A percentile compares a stretch with the other conserved stretches of the same genome.
phyloP scores from a whole-genome alignment of 2,888 invertebrate species.

The Malthinus seriepunctatus region DNA sequence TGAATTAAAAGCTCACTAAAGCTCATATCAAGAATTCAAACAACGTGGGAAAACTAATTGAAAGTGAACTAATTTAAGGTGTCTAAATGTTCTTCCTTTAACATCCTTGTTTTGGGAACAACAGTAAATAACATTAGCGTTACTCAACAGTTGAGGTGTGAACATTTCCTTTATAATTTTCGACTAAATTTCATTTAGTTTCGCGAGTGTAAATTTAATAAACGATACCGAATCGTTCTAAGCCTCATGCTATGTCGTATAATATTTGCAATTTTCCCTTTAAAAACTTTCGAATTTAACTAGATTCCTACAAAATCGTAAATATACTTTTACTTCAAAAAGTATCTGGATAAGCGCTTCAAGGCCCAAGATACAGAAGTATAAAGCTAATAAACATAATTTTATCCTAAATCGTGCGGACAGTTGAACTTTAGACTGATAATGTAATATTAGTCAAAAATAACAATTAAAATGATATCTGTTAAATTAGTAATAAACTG shows the following conservation, averaged over 20 bases:
- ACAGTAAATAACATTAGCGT: conserved; percentile 37
- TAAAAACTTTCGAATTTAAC: conserved; percentile 12
- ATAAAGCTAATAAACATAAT: conserved; percentile 15
- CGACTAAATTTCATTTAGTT: conserved; percentile 38
- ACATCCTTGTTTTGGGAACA: conserved; percentile 22
- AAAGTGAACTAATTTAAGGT: conserved; percentile 35
- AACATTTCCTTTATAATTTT: conserved; percentile 39
- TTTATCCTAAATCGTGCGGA: conserved; percentile 3
- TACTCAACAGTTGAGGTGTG: conserved; percentile 38
- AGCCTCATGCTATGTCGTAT: not conserved
- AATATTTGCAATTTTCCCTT: too few species aligned
- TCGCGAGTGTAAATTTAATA: conserved; percentile 37
- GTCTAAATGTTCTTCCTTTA: conserved; percentile 22
- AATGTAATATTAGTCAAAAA: too few species aligned
- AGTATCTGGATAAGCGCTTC: conserved; percentile 45
- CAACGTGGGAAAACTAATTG: conserved; percentile 32
- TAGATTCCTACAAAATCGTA: conserved; percentile 13
- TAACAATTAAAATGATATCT: too few species aligned
- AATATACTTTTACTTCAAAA: conserved; percentile 26
- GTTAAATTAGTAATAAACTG: conserved; percentile 31
- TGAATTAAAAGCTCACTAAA: conserved; percentile 9
- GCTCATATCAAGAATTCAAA: conserved; percentile 18
- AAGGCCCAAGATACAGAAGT: conserved; percentile 45
- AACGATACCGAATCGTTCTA: conserved; percentile 26
- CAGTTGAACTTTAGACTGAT: conserved; percentile 1